Percentiles rank a stretch among this genome's conserved stretches.
Conservation (phyloP, 2,113 vertebrate species). For the Indri indri region DNA sequence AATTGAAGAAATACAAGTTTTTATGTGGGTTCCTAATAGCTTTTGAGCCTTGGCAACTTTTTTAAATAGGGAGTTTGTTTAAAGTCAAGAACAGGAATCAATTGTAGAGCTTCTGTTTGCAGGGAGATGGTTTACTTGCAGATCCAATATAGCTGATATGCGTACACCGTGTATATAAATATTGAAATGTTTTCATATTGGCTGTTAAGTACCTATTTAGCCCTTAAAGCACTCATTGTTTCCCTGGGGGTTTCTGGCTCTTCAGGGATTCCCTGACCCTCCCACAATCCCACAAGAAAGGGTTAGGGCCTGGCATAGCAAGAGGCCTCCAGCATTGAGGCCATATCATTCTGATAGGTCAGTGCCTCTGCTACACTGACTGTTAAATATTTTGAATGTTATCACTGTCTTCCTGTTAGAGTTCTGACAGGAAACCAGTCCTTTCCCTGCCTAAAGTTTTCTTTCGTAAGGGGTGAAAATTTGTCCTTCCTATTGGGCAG, state of each 20-base stretch:
- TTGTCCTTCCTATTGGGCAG: background rate
- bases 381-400: background rate
- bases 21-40: background rate
- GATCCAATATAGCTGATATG: background rate
- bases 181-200: background rate
- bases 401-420: background rate
- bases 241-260: background rate
- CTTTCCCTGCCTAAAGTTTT: background rate
- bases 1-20: background rate
- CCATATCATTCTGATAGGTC: background rate
- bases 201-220: background rate
- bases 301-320: background rate
- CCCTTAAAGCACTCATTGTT: background rate
- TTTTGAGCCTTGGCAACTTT: background rate
- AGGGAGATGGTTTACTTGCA: background rate
- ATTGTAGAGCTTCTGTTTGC: background rate
- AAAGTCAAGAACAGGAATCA: background rate
- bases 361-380: background rate
- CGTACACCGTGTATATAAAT: background rate
- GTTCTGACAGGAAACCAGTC: background rate
- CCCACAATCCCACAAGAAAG: background rate
- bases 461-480: background rate
- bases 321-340: rapidly evolving
- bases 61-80: background rate
- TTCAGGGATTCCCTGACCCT: background rate